Evolutionary conservation across 2,888 invertebrate species (phyloP).

Genomic region (Autographa pulchrina): DNA sequence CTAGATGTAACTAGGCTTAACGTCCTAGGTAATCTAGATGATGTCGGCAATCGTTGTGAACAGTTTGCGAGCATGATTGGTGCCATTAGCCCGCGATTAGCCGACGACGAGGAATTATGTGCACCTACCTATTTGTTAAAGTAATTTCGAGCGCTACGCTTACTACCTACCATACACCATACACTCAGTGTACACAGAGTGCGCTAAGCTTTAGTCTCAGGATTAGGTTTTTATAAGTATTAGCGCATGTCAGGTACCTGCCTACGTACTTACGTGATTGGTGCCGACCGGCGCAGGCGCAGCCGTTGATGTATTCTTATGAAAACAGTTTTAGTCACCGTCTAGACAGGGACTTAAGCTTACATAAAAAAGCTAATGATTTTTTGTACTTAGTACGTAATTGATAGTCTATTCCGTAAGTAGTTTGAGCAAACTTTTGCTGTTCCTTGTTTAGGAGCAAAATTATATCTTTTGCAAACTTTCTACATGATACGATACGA

Average conservation of each 20-base stretch:
- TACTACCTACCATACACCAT: too few relatives aligned
- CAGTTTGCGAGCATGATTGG: background rate
- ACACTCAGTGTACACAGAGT: background rate
- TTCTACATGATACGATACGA: background rate
- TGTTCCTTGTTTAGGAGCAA: background rate
- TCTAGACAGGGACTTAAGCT: conserved; percentile 1
- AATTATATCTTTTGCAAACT: background rate
- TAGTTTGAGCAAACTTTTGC: background rate
- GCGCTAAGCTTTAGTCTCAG: conserved; percentile 21
- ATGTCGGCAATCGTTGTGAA: background rate
- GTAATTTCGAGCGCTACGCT: background rate
- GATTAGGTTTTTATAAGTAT: conserved; percentile 42
- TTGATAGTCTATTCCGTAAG: too few relatives aligned
- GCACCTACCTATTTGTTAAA: conserved; percentile 2
- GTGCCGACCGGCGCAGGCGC: conserved; percentile 6
- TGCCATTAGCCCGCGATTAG: conserved; percentile 39
- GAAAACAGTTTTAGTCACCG: background rate
- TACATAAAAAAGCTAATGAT: background rate
- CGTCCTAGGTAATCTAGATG: background rate
- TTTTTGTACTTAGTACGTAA: background rate
- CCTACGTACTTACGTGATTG: conserved; percentile 7
- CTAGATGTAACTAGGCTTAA: background rate
- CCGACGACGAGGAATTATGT: conserved; percentile 41
- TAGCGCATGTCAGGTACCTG: background rate
- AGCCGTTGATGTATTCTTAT: background rate